Evolutionary conservation across 2,797 vertebrate genomes (phyloP).

Genomic region (Platyrinchus mystaceus): DNA sequence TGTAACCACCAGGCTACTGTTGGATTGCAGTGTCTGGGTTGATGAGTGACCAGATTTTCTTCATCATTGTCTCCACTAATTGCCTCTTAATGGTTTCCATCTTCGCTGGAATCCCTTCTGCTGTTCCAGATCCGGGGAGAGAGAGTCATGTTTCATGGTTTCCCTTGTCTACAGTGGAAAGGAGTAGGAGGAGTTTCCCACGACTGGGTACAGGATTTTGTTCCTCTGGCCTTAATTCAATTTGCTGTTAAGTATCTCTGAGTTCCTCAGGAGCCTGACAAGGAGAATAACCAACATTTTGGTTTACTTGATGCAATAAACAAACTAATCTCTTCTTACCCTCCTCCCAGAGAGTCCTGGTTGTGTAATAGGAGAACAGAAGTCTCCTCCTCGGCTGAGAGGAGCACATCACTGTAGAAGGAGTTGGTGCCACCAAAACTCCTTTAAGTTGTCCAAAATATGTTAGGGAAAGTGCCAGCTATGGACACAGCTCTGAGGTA

Average conservation of each 20-base stretch:
- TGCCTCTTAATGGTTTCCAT: conserved; percentile 43
- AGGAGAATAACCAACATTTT: conserved; percentile 28
- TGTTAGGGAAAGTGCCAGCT: not conserved
- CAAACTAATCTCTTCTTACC: conserved; percentile 17
- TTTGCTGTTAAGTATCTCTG: conserved; percentile 31
- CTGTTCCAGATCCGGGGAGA: not conserved
- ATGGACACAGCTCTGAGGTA: not conserved
- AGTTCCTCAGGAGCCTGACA: conserved; percentile 5
- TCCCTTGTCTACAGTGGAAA: conserved; percentile 25
- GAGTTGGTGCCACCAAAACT: not conserved
- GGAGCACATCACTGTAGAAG: not conserved
- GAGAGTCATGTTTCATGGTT: conserved; percentile 47
- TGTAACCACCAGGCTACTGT: not conserved
- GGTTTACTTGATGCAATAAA: not conserved
- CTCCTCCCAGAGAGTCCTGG: not conserved
- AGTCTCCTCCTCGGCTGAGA: not conserved
- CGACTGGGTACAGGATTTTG: not conserved
- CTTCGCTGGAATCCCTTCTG: not conserved
- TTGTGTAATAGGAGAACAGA: not conserved
- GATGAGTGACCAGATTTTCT: conserved; percentile 34
- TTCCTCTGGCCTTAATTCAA: conserved; percentile 36
- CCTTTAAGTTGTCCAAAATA: not conserved
- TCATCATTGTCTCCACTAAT: conserved; percentile 28
- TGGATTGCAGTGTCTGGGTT: not conserved
- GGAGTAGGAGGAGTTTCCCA: conserved; percentile 53